Evolutionary conservation across 2,888 invertebrate species (phyloP).

Genomic region (Caenorhabditis imperialis): DNA sequence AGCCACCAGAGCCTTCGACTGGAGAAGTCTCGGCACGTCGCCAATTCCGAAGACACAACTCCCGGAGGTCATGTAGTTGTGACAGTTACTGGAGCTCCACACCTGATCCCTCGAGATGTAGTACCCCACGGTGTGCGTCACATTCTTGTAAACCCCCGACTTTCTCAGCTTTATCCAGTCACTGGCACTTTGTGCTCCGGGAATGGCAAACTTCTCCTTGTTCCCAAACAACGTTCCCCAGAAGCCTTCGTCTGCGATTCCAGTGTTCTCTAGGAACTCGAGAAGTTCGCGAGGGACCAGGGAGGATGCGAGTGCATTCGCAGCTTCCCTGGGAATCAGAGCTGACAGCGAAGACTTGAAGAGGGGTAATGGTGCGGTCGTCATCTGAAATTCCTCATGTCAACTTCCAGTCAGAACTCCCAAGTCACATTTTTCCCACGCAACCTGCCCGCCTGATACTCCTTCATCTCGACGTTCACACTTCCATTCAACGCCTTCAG

Average conservation of each 20-base stretch:
- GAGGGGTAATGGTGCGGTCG: conserved; percentile 47
- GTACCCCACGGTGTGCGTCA: conserved; percentile 5
- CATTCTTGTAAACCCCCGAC: neutral
- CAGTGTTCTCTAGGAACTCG: conserved; percentile 46
- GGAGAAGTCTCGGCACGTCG: conserved; percentile 39
- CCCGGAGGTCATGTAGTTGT: conserved; percentile 18
- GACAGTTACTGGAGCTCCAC: conserved; percentile 11
- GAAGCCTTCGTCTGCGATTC: conserved; percentile 60
- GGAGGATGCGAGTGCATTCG: conserved; percentile 37
- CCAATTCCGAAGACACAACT: conserved; percentile 60
- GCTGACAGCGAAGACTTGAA: conserved; percentile 60
- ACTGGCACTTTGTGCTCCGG: conserved; percentile 34
- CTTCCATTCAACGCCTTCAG: conserved; percentile 56
- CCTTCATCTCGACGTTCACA: conserved; percentile 50
- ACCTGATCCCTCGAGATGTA: conserved; percentile 58
- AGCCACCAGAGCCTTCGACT: conserved; percentile 42
- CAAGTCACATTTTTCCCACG: conserved; percentile 46
- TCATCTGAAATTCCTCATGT: conserved; percentile 32
- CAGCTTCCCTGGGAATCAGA: conserved; percentile 51
- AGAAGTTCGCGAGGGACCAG: conserved; percentile 28
- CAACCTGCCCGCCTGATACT: conserved; percentile 22
- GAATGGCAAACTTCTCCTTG: conserved; percentile 26
- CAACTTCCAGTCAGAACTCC: neutral
- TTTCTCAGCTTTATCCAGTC: conserved; percentile 19
- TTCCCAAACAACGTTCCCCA: conserved; percentile 58